Base-by-base conservation (phyloP, 2,113 vertebrate genomes). In the Triplophysa dalaica region DNA sequence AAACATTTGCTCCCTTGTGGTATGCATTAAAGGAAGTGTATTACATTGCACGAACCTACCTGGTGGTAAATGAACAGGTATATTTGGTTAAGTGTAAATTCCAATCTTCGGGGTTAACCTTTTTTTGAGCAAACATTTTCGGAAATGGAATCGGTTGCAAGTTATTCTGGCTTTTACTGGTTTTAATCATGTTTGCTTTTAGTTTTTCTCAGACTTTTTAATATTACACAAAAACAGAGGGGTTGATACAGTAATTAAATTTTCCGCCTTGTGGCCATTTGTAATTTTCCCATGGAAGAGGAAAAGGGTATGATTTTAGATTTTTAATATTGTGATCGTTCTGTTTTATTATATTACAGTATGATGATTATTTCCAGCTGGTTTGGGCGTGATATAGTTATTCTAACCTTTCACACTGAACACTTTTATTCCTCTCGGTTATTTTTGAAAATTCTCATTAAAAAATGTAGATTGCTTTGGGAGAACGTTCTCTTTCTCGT, bases 111-210 rank as follows among this genome's bases (percentile, higher is more conserved):
- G 45, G 17, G 38, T 68, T 52, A 17, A 52, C 3, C 3, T 16
- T 17, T 17, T 52, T 16, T 16, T 52, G 50, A 16, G 50, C 16
- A 17, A 38, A 38, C 12, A 5, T 16, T 16, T 52, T 52, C 50
- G 17, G 50, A 52, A 52, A 17, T 17, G 14, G 50, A 58, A 48
- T 66, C 26, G 24, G 24, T 24, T 24, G 24, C 24, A 24, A 41
- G 26, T 50, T 77, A 26, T 64, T 24, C 50, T 80, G 48, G 78
- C 17, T 38, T 38, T 63, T 70, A 83, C 81, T 81, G 24, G 48
- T 62, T 83, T 86, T 89, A 86, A 87, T 85, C 83, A 79, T 60
- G 80, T 88, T 87, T 86, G 82, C 84, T 82, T 89, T 60, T 80
- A 41, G 61, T 83, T 85, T 85, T 87, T 78, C 65, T 83, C 84